Evolutionary conservation across 2,797 vertebrate species (phyloP), one percentile per base, ranked within the genome.

Genomic region (Sebastes itinus): DNA sequence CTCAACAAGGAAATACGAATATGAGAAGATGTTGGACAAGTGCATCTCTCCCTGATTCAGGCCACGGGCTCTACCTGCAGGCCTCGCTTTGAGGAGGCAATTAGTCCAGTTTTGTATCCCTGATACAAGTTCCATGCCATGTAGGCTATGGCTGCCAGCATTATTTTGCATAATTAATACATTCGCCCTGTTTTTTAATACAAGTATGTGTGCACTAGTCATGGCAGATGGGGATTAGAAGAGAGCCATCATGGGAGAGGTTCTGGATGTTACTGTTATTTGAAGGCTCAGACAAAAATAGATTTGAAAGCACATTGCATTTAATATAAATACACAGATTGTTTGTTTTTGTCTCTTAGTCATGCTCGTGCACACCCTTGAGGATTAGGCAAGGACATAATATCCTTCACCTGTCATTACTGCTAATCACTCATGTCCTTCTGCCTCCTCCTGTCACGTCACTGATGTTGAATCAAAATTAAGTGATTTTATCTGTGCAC

Each of bases 1-100:
- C 65, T 77, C 23, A 70, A 78, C 27, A 59, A 82, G 63, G 63
- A 84, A 87, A 81, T 20, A 61, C 59, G 32, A 80, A 75, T 27
- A 69, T 38, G 60, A 75, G 64, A 63, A 84, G 68, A 65, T 23
- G 59, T 58, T 75, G 56, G 64, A 77, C 62, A 35, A 61, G 5
- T 20, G 12, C 33, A 61, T 76, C 28, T 52, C 6, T 22, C 4
- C 28, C 65, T 46, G 27, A 81, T 61, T 62, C 22, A 16, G 72
- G 23, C 55, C 75, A 62, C 13, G 3, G 42, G 64, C 58, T 30
- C 7, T 59, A 75, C 33, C 74, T 66, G 52, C 52, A 72, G 56
- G 78, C 42, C 25, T 64, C 10, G 4, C 46, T 59, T 25, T 67
- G 13, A 46, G 62, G 28, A 49, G 25, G 22, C 6, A 30, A 18